phyloP scores from a whole-genome alignment of 2,113 vertebrate species.

The Ginglymostoma cirratum region DNA sequence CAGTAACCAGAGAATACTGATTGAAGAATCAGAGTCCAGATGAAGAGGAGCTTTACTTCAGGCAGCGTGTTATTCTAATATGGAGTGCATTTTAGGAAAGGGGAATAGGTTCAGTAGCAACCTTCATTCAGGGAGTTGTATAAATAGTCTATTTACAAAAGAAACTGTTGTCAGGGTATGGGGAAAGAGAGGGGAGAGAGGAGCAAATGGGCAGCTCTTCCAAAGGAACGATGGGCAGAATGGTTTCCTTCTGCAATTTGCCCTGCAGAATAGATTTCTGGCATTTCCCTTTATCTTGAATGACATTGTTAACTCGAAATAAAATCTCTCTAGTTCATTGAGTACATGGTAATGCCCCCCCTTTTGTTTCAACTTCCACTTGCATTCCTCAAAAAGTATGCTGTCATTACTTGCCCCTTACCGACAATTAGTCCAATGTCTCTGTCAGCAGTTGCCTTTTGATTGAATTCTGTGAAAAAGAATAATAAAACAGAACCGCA shows the following conservation, averaged over 20 bases:
- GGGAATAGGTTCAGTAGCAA: background rate
- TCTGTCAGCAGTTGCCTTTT: background rate
- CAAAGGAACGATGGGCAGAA: background rate
- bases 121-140: background rate
- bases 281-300: background rate
- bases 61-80: background rate
- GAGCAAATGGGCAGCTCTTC: background rate
- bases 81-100: background rate
- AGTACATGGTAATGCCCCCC: background rate
- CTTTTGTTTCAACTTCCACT: background rate
- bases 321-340: background rate
- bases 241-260: background rate
- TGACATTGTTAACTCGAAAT: background rate
- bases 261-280: background rate
- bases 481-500: background rate
- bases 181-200: background rate
- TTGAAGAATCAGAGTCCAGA: background rate
- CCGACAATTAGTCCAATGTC: background rate
- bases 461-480: background rate
- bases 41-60: background rate
- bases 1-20: background rate
- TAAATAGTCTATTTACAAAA: background rate
- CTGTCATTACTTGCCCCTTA: background rate
- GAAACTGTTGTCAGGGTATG: background rate
- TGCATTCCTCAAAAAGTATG: background rate